Conservation (phyloP, 2,888 invertebrate species). For the Pharmacophagus antenor region DNA sequence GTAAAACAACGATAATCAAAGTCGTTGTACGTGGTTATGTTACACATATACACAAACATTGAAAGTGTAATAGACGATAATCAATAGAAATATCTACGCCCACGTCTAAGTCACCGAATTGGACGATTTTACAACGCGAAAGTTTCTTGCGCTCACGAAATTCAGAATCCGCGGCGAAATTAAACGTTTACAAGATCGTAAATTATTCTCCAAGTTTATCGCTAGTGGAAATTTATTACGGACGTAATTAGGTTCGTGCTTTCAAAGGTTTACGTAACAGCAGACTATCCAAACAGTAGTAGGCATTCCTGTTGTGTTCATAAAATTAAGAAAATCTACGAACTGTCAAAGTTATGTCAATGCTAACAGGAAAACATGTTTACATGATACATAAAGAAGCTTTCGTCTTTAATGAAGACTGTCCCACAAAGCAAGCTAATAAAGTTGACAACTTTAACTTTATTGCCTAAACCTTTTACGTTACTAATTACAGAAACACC, state of each 20-base stretch:
- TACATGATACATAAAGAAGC: not conserved
- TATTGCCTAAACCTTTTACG: not conserved
- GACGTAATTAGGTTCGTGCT: constrained; percentile 68
- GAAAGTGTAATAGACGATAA: too few relatives aligned
- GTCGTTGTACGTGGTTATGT: too few relatives aligned
- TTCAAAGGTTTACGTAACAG: constrained; percentile 60
- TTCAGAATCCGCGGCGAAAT: constrained; percentile 56
- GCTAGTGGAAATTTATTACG: constrained; percentile 72
- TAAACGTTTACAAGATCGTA: constrained; percentile 66
- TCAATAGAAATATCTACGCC: too few relatives aligned
- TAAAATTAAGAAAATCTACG: constrained; percentile 33
- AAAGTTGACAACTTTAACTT: not conserved
- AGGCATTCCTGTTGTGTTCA: constrained; percentile 52
- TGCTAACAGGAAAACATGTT: constrained; percentile 36
- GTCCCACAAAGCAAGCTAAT: constrained; percentile 22
- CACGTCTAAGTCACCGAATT: not conserved
- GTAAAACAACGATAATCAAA: too few relatives aligned
- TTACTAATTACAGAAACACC: constrained; percentile 1
- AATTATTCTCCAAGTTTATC: constrained; percentile 71
- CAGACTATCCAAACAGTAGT: constrained; percentile 53
- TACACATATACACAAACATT: too few relatives aligned
- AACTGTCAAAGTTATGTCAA: constrained; percentile 40
- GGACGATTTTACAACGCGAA: constrained; percentile 27
- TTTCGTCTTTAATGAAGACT: not conserved
- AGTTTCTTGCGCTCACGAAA: constrained; percentile 40